Evolutionary conservation across 2,797 vertebrate species (phyloP), one percentile per base, ranked within the genome.

Genomic region (Etheostoma nigrum): DNA sequence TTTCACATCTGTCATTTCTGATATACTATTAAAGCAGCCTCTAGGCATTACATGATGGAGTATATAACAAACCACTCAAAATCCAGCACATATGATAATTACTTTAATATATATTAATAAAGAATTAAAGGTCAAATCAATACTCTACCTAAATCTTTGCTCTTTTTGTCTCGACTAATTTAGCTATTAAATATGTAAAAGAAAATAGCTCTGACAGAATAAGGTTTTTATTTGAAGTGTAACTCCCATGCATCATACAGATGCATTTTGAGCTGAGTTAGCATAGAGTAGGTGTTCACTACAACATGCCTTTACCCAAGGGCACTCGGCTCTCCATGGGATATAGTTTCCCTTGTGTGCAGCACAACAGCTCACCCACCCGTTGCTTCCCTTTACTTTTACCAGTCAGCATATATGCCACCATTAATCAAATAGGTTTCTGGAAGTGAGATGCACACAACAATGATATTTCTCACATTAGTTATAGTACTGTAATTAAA

Each of bases 371-470:
- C 81, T 78, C 81, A 79, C 67, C 74, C 74, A 74, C 77, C 76
- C 76, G 65, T 36, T 66, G 74, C 74, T 82, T 79, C 57, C 68
- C 76, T 87, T 76, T 78, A 62, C 76, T 87, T 83, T 84, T 55
- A 78, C 71, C 67, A 89, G 85, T 86, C 85, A 86, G 91, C 88
- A 85, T 74, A 73, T 80, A 66, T 83, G 87, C 58, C 85, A 82
- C 54, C 59, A 61, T 80, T 80, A 88, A 82, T 89, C 79, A 85
- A 62, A 64, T 30, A 19, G 67, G 77, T 74, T 79, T 72, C 36
- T 1, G 30, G 23, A 85, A 58, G 48, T 53, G 36, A 70, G 30
- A 70, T 73, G 57, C 62, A 40, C 51, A 52, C 42, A 59, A 72
- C 47, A 75, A 74, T n/a, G 2, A 74, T 72, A 72, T 83, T 78